A percentile compares a stretch with the other conserved stretches of the same genome.
These are phyloP conservation scores for Pristis pectinata DNA, from an alignment of 2,797 vertebrate species.

Conservation along the genomic window DNA sequence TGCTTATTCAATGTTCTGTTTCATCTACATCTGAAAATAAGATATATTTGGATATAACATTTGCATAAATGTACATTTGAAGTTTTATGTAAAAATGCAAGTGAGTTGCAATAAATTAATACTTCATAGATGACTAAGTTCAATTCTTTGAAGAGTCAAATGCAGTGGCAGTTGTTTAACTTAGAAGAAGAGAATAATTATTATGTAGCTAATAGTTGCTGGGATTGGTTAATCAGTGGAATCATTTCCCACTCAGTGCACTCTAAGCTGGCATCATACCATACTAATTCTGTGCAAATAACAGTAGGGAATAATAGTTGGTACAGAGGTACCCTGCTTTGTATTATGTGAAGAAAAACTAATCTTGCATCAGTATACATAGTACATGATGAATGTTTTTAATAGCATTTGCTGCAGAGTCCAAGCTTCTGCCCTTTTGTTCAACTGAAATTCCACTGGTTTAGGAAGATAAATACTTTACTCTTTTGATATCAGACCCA, in stretches of 20 bases:
- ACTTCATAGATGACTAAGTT: neutral
- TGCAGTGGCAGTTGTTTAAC: neutral
- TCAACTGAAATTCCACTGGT: neutral
- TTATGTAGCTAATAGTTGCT: conserved; percentile 17
- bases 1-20: neutral
- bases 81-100: neutral
- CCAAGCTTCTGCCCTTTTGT: neutral
- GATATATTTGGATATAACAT: neutral
- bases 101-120: too few species aligned
- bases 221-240: conserved; percentile 32
- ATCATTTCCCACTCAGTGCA: conserved; percentile 1
- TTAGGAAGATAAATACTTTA: neutral
- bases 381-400: neutral
- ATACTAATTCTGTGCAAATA: conserved; percentile 27
- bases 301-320: conserved; percentile 25
- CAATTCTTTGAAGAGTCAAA: neutral
- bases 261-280: neutral
- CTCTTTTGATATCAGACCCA: neutral
- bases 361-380: neutral
- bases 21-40: neutral
- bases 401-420: neutral
- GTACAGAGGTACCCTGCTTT: conserved; percentile 13
- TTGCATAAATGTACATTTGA: neutral
- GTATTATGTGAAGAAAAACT: conserved; percentile 15
- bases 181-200: conserved; percentile 1